Base-by-base conservation (phyloP, 2,113 vertebrate species). In the Rafetus swinhoei region DNA sequence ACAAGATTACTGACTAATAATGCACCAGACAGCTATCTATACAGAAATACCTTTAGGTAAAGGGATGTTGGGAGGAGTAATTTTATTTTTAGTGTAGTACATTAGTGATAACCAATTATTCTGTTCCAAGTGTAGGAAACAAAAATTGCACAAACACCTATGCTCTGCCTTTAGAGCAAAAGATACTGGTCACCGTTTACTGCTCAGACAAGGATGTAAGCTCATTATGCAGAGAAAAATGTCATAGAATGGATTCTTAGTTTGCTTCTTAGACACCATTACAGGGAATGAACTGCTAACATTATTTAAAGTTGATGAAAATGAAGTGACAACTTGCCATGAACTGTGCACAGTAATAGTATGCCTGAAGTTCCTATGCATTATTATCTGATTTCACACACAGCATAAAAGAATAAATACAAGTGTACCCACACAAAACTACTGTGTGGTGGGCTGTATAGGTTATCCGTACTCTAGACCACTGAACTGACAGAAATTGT, bases 281-380 rank as follows among this genome's bases (percentile, higher is more conserved):
- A 2, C 2, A 84, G 25, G 35, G 62, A 94, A 92, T 86, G 90
- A 90, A 90, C 92, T 69, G 86, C 56, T 89, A 81, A 53, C 35
- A 45, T 29, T 89, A 90, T 80, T 45, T 65, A 88, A 90, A 9
- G 45, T 86, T 35, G 93, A 18, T 60, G 13, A 45, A 84, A 93
- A 90, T 82, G 27, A 88, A 96, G 79, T 45, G 77, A 77, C 76
- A 79, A 45, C 56, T 87, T 91, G 25, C 52, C 27, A 92, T 45
- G 32, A 82, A 25, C 16, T 32, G 60, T 7, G 7, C 16, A 79
- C 90, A 93, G 80, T 45, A 81, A 88, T 0, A 0, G 77, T 94
- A 82, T 81, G 57, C 74, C 6, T 11, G 80, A 59, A 92, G 32
- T 87, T 90, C 9, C n/a, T n/a, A 74, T 88, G 0, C 5, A 18